Percentiles rank a stretch among this genome's conserved stretches.
Conservation (phyloP, 2,888 invertebrate genomes). For the Drosophila meridiana region DNA sequence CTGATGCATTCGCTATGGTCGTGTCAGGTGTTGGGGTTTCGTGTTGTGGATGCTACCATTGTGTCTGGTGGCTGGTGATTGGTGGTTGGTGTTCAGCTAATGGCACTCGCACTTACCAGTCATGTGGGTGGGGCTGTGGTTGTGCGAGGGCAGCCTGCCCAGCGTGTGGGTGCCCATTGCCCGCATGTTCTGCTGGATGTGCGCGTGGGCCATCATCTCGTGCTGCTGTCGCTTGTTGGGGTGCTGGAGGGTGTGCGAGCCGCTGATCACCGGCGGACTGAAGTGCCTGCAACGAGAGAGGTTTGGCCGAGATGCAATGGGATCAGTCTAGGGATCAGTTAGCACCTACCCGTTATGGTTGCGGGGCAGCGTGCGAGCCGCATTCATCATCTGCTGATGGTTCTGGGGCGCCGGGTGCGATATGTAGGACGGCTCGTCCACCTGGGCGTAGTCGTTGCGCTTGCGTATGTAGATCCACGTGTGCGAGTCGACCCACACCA, state of each 20-base stretch:
- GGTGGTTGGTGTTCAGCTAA: conserved; percentile 12
- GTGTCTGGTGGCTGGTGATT: conserved; percentile 3
- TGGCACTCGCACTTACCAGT: conserved; percentile 79
- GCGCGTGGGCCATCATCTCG: conserved; percentile 86
- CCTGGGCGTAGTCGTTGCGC: conserved; percentile 92
- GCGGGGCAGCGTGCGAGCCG: conserved; percentile 86
- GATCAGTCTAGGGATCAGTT: conserved; percentile 50
- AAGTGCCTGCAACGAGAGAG: conserved; percentile 81
- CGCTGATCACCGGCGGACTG: conserved; percentile 85
- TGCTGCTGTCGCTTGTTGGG: conserved; percentile 85
- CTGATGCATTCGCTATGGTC: conserved; percentile 22
- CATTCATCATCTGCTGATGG: conserved; percentile 86
- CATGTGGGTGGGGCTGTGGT: conserved; percentile 87
- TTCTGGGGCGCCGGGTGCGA: conserved; percentile 85
- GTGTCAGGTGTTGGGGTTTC: background rate
- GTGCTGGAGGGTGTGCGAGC: conserved; percentile 85
- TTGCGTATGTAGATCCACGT: conserved; percentile 98
- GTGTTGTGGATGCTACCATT: conserved; percentile 15
- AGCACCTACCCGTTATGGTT: conserved; percentile 85
- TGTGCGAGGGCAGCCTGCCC: conserved; percentile 88
- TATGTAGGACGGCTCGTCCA: conserved; percentile 90
- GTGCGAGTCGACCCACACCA: conserved; percentile 97
- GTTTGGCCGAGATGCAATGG: conserved; percentile 52
- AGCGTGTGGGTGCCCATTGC: conserved; percentile 88
- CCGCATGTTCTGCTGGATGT: conserved; percentile 86